Percentiles rank a stretch among this genome's conserved stretches.
Conservation (phyloP, 2,888 invertebrate species). For the Salticus scenicus region DNA sequence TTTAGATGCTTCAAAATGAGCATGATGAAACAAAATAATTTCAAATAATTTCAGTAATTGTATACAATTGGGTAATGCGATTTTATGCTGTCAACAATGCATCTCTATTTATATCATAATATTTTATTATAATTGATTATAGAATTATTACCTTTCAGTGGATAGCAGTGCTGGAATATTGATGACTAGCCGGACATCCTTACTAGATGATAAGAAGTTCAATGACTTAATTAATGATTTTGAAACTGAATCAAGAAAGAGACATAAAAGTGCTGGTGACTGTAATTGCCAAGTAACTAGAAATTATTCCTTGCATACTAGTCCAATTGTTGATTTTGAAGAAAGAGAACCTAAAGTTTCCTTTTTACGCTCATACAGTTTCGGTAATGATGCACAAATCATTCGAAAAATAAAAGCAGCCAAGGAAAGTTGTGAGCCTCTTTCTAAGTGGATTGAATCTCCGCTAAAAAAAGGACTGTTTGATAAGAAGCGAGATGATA, state of each 20-base stretch:
- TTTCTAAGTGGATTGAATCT: conserved; percentile 47
- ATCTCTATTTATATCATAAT: no score
- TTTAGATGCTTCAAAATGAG: no score
- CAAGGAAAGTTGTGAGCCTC: conserved; percentile 25
- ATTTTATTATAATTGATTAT: no score
- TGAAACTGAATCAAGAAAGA: conserved; percentile 33
- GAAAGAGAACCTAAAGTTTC: conserved; percentile 30
- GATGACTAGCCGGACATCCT: conserved; percentile 76
- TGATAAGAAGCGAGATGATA: conserved; percentile 72
- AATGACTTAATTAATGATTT: neutral
- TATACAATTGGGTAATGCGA: no score
- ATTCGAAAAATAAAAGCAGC: conserved; percentile 70
- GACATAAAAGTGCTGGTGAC: conserved; percentile 71
- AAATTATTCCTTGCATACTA: conserved; percentile 28
- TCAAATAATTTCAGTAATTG: no score
- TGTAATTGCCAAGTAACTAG: conserved; percentile 22
- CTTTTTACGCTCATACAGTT: conserved; percentile 81
- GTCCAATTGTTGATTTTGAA: conserved; percentile 13
- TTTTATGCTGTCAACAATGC: no score
- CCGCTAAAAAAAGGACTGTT: conserved; percentile 38
- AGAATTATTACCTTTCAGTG: no score
- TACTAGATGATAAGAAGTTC: conserved; percentile 6
- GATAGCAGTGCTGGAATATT: conserved; percentile 79
- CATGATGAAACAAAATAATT: no score
- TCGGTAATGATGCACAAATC: conserved; percentile 88